Percentiles rank a stretch among this genome's conserved stretches.
These are phyloP conservation scores for Cranoglanis bouderius DNA, from an alignment of 2,113 vertebrate genomes.

Conservation along the genomic window DNA sequence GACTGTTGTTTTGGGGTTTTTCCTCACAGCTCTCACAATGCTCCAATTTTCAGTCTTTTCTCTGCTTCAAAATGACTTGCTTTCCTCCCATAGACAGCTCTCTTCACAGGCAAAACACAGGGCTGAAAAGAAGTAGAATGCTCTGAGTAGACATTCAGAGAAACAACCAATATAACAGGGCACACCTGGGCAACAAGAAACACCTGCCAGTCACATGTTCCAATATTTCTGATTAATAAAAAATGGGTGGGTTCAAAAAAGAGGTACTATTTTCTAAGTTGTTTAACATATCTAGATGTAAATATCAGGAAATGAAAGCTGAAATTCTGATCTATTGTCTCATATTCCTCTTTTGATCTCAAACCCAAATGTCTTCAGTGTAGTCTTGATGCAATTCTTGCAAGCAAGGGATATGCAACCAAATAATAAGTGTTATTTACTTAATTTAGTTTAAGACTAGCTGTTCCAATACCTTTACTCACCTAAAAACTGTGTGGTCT, in stretches of 20 bases:
- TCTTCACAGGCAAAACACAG: not conserved
- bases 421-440: too few relatives aligned
- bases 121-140: not conserved
- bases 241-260: not conserved
- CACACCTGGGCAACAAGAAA: not conserved
- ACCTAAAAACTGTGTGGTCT: too few relatives aligned
- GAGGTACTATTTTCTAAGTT: not conserved
- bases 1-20: too few relatives aligned
- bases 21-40: too few relatives aligned
- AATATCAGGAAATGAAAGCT: not conserved
- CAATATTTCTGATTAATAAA: not conserved
- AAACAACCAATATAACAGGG: not conserved
- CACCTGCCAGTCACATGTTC: not conserved
- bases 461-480: too few relatives aligned
- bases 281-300: not conserved
- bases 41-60: too few relatives aligned
- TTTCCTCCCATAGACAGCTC: not conserved
- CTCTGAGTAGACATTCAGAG: not conserved
- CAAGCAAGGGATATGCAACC: too few relatives aligned
- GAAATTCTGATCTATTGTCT: not conserved
- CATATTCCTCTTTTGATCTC: not conserved
- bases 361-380: not conserved
- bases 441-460: too few relatives aligned
- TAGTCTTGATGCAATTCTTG: too few relatives aligned
- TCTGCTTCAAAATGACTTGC: not conserved